These are phyloP conservation scores for Alethe diademata DNA, from an alignment of 2,113 vertebrate genomes.

Conservation along the genomic window DNA sequence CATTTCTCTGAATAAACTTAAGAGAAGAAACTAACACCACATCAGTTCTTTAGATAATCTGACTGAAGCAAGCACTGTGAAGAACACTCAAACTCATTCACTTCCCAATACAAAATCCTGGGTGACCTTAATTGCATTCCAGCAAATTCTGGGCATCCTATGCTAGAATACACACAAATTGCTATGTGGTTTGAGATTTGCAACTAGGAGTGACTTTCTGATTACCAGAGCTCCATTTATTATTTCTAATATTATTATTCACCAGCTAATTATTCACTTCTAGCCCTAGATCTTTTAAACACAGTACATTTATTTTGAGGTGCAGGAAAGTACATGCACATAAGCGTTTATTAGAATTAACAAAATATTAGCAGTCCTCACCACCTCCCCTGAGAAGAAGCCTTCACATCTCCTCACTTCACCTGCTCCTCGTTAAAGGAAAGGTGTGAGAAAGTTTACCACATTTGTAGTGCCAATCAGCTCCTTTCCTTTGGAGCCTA, in stretches of 20 bases:
- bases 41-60: neutral
- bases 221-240: neutral
- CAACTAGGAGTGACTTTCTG: neutral
- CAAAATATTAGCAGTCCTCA: neutral
- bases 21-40: neutral
- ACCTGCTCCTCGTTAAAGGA: neutral
- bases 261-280: neutral
- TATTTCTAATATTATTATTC: neutral
- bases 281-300: neutral
- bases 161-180: neutral
- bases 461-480: neutral
- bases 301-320: neutral
- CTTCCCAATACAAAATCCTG: neutral
- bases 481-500: neutral
- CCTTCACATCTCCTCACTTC: neutral
- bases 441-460: neutral
- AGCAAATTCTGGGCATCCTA: neutral
- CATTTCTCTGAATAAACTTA: neutral
- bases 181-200: neutral
- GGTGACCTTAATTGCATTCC: neutral
- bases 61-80: neutral
- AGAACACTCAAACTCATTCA: neutral
- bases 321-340: neutral
- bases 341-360: neutral
- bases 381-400: neutral